Evolutionary conservation across 2,888 invertebrate species (phyloP).

Genomic region (Glyphotaelius pellucidus): DNA sequence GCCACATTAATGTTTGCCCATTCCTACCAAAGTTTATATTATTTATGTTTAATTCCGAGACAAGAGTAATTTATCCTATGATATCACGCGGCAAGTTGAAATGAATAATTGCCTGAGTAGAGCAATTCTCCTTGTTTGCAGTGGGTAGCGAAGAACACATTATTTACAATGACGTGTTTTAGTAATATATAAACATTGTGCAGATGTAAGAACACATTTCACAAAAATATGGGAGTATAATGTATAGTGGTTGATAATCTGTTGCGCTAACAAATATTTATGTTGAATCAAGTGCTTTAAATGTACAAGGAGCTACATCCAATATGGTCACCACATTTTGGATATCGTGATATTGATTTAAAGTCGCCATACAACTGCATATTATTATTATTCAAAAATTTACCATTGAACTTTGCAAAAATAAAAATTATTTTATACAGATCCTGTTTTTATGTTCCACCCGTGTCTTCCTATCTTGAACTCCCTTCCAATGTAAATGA

Average conservation of each 20-base stretch:
- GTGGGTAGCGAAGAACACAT: not conserved
- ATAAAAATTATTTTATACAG: slow-evolving; percentile 64
- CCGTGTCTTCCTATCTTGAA: not conserved
- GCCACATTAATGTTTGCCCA: not conserved
- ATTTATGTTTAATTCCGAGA: not conserved
- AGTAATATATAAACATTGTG: not conserved
- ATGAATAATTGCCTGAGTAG: not conserved
- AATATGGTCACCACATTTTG: slow-evolving; percentile 49
- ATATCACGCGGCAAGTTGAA: not conserved
- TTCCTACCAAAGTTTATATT: not conserved
- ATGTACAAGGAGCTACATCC: slow-evolving; percentile 38
- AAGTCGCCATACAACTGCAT: slow-evolving; percentile 65
- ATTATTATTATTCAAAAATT: slow-evolving; percentile 50
- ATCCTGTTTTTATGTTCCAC: slow-evolving; percentile 39
- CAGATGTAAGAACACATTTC: not conserved
- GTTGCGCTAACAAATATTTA: not conserved
- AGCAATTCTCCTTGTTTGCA: not conserved
- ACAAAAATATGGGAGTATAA: not conserved
- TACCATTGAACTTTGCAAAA: slow-evolving; percentile 57
- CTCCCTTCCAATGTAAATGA: not conserved
- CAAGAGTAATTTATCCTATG: not conserved
- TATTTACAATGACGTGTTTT: not conserved
- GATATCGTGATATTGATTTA: slow-evolving; percentile 64
- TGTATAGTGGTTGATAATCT: not conserved
- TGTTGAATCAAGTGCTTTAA: slow-evolving; percentile 59